These are phyloP conservation scores for Ochropleura leucogaster DNA, from an alignment of 2,888 invertebrate species.

Conservation along the genomic window DNA sequence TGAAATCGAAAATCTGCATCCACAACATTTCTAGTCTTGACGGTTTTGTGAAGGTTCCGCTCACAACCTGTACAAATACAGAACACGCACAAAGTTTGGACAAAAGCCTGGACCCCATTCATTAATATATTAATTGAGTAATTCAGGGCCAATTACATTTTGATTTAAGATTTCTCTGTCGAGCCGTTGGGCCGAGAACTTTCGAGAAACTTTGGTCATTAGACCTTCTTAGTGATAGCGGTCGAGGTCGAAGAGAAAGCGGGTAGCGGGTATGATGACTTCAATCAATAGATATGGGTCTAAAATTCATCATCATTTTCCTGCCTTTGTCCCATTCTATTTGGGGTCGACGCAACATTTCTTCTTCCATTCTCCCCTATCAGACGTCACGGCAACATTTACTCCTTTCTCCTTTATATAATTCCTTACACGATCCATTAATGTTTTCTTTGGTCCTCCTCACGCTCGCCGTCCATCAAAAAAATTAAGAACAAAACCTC, in stretches of 20 bases:
- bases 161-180: slow-evolving; percentile 50
- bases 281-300: not conserved
- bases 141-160: slow-evolving; percentile 44
- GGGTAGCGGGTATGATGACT: slow-evolving; percentile 12
- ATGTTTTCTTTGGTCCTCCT: no score
- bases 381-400: no score
- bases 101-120: not conserved
- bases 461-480: no score
- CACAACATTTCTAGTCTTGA: not conserved
- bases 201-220: slow-evolving; percentile 55
- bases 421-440: no score
- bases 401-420: no score
- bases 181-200: slow-evolving; percentile 20
- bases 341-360: no score
- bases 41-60: not conserved
- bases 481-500: no score
- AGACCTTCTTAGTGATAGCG: slow-evolving; percentile 18
- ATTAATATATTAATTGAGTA: slow-evolving; percentile 22
- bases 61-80: no score
- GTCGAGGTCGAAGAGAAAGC: slow-evolving; percentile 17
- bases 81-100: not conserved
- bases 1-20: no score
- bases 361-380: no score
- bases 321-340: no score
- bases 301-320: no score